Evolutionary conservation across 2,797 vertebrate genomes (phyloP).

Genomic region (Ctenosaura bakeri): DNA sequence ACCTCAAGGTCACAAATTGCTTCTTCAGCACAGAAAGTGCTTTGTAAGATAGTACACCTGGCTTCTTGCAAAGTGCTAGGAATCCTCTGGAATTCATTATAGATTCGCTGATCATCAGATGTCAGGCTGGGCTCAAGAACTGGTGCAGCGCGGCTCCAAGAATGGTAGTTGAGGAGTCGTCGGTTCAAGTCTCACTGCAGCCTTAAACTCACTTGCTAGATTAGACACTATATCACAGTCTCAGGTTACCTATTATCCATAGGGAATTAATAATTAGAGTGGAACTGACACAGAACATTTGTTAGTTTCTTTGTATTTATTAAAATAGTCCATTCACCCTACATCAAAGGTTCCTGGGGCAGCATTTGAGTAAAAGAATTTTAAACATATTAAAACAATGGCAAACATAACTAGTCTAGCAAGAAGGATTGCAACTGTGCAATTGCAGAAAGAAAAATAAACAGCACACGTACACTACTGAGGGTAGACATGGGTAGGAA

Average conservation of each 20-base stretch:
- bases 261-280: background rate
- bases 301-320: too few species aligned
- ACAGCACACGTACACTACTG: too few species aligned
- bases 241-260: background rate
- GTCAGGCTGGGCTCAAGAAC: background rate
- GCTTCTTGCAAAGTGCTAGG: constrained; percentile 38
- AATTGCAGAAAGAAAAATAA: too few species aligned
- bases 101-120: background rate
- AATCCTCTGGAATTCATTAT: constrained; percentile 38
- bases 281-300: background rate
- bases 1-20: constrained; percentile 37
- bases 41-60: constrained; percentile 2
- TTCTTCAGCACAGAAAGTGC: constrained; percentile 39
- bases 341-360: too few species aligned
- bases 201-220: background rate
- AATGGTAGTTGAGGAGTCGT: background rate
- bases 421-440: too few species aligned
- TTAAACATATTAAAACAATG: too few species aligned
- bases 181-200: background rate
- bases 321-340: too few species aligned
- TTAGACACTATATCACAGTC: background rate
- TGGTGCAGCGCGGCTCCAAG: rapidly evolving
- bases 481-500: too few species aligned
- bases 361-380: too few species aligned
- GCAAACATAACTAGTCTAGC: too few species aligned